Base-by-base conservation (phyloP, 1,140 invertebrate genomes). In the Nephila pilipes region DNA sequence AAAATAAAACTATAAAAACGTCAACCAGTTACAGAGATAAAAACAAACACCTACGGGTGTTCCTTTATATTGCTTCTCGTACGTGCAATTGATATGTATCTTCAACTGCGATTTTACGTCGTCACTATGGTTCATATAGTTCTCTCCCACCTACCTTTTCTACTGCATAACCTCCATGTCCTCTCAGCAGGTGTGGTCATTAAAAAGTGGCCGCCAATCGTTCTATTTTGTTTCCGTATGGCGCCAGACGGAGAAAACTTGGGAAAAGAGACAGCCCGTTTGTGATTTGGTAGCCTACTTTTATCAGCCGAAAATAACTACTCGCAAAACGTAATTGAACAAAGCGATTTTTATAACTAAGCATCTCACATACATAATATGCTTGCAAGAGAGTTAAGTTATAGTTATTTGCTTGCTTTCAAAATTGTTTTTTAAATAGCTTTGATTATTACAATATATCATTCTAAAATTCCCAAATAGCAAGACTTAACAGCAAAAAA, bases 41-140 rank as follows among this genome's bases (percentile, higher is more conserved):
- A 29, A 75, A 75, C 69, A 75, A 75, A 75, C 69, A 75, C 69
- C 69, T 16, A 36, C 29, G 18, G 69, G 69, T 75, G 69, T 75
- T 75, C 32, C 65, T 16, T 2, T 29, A 29, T 25, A 75, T 75
- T 75, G 16, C 65, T 75, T 36, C 29, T 75, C 18, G 14, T 16
- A 36, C 69, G 69, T 75, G 69, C 29, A 29, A 75, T 75, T 75
- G 69, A 75, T 75, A 75, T 75, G 69, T 75, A 75, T 75, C 69
- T 75, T 36, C 69, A 75, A 29, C 32, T 75, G 69, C 69, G 29
- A 25, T 75, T 75, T 75, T 36, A 36, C 69, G 69, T 75, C 69
- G 32, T 36, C 69, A 75, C 69, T 29, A 32, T 20, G 0, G 63
- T 75, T 36, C 29, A 32, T 75, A 1, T 18, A 36, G 69, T 75